Evolutionary conservation across 2,797 vertebrate species (phyloP), one percentile per base, ranked within the genome.

Genomic region (Phataginus tetradactyla): DNA sequence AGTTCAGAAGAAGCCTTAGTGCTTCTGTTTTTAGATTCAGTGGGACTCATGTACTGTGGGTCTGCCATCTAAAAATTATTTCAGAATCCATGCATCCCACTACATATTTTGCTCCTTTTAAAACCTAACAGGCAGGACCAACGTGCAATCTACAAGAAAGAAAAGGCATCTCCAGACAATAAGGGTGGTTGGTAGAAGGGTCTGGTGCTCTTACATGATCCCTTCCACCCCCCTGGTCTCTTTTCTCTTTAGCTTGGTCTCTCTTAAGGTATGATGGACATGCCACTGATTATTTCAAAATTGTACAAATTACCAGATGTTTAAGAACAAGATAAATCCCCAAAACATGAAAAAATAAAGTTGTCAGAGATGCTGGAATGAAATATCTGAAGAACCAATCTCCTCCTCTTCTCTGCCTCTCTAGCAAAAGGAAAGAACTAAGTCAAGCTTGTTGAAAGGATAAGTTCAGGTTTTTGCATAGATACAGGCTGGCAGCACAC

Each of bases 261-360:
- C 91, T 90, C 89, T 91, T 57, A 53, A 91, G 42, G 37, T 95
- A 18, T 78, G 72, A 94, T 15, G 51, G 93, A 63, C 63, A 96
- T 69, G 64, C 49, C 61, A 92, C 86, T 64, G 89, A 55, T 87
- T 83, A 91, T 85, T 83, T 96, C 79, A 77, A 93, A 84, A 97
- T 49, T 17, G 64, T 9, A 11, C 71, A 97, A 93, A 91, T 95
- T 94, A 94, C 45, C 17, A 17, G 37, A 72, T 87, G 27, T 92
- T 96, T 45, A 88, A 88, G 94, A 96, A 57, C 11, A 61, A 92
- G 94, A 85, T 51, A 64, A 95, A 94, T 39, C 25, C 80, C 32
- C 27, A 34, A 75, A 89, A 77, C 14, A 59, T n/a, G 68, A 61
- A 18, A 74, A 93, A 95, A 49, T 17, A 34, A 85, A n/a, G 57